phyloP scores from a whole-genome alignment of 2,888 invertebrate genomes.

The Dryomyza anilis region DNA sequence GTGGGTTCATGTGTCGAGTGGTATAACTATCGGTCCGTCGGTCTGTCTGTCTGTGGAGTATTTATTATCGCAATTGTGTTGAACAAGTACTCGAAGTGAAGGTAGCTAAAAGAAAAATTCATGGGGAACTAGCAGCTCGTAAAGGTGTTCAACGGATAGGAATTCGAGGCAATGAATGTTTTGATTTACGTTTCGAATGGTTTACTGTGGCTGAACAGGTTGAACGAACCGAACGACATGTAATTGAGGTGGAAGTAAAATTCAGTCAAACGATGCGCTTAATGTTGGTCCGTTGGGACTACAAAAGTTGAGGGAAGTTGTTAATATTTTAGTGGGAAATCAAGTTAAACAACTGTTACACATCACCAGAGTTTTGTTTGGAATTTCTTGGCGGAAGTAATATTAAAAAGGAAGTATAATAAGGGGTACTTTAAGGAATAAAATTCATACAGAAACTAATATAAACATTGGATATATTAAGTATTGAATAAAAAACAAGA shows the following conservation, averaged over 20 bases:
- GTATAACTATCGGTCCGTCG: background rate
- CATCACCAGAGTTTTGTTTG: no score
- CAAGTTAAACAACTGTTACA: background rate
- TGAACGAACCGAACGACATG: constrained; percentile 12
- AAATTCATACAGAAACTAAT: no score
- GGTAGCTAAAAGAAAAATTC: background rate
- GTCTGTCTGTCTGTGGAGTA: background rate
- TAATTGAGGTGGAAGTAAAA: background rate
- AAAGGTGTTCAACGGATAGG: constrained; percentile 4
- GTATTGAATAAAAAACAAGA: no score
- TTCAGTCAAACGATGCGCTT: background rate
- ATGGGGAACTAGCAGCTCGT: constrained; percentile 3
- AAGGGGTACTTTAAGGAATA: no score
- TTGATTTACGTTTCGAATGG: constrained; percentile 19
- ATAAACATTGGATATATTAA: no score
- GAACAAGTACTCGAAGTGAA: background rate
- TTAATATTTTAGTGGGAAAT: background rate
- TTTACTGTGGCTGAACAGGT: background rate
- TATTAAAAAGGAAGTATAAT: no score
- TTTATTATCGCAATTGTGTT: constrained; percentile 20
- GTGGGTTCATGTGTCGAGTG: background rate
- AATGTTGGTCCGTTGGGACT: background rate
- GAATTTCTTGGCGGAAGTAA: no score
- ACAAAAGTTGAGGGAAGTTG: background rate
- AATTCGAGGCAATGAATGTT: background rate